Evolutionary conservation across 2,888 invertebrate species (phyloP).

Genomic region (Rotaria macrura): DNA sequence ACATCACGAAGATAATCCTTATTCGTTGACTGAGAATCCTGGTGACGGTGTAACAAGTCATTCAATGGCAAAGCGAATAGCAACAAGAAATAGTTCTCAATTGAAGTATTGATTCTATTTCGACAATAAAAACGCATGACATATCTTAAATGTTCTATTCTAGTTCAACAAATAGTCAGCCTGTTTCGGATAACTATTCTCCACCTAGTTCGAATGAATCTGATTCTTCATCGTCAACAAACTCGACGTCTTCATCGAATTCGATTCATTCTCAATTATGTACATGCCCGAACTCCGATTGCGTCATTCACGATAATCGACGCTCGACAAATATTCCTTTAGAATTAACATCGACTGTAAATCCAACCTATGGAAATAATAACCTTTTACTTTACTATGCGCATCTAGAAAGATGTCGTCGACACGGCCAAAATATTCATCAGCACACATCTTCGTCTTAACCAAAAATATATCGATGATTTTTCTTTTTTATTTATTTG

Average conservation of each 20-base stretch:
- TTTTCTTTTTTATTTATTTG: not conserved
- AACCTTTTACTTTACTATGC: not conserved
- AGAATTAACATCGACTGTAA: not conserved
- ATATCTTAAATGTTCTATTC: not conserved
- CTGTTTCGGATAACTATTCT: not conserved
- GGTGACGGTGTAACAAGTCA: not conserved
- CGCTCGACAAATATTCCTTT: not conserved
- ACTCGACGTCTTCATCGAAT: not conserved
- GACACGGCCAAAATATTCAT: not conserved
- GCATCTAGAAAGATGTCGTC: not conserved
- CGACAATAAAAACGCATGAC: too few species aligned
- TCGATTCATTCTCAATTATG: not conserved
- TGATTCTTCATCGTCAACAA: not conserved
- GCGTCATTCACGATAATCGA: not conserved
- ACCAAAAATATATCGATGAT: too few species aligned
- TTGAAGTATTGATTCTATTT: too few species aligned
- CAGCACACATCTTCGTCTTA: not conserved
- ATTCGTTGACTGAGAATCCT: not conserved
- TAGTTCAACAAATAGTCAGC: not conserved
- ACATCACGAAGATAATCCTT: not conserved
- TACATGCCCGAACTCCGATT: not conserved
- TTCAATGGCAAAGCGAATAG: not conserved
- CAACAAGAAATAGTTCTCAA: not conserved
- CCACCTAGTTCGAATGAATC: not conserved
- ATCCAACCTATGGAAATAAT: not conserved